Conservation (phyloP, 2,113 vertebrate species). For the Aspidoscelis tigris region DNA sequence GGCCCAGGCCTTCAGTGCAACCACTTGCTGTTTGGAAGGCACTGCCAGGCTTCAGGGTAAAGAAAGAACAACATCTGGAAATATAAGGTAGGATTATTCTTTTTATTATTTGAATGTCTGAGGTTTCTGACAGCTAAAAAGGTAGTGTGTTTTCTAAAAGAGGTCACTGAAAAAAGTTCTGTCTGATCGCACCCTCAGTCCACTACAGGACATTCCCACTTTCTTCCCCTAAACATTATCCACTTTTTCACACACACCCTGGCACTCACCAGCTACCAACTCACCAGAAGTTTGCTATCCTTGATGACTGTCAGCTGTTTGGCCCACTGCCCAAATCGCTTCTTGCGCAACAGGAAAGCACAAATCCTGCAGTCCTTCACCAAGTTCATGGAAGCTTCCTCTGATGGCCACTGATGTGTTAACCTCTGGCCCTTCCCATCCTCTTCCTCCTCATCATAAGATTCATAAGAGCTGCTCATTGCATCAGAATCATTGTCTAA, state of each 20-base stretch:
- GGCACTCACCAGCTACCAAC: conserved; percentile 16
- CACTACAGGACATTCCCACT: neutral
- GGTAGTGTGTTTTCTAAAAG: too few relatives aligned
- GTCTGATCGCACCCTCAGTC: neutral
- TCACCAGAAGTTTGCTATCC: conserved; percentile 93
- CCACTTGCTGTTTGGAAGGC: too few relatives aligned
- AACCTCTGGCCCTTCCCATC: conserved; percentile 86
- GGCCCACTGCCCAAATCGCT: conserved; percentile 96
- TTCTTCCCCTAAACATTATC: neutral
- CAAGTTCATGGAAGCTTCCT: conserved; percentile 87
- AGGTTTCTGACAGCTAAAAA: too few relatives aligned
- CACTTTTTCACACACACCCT: accelerated
- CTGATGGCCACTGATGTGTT: conserved; percentile 87
- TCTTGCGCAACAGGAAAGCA: conserved; percentile 94
- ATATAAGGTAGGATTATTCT: too few relatives aligned
- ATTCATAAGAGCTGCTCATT: conserved; percentile 97
- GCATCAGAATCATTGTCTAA: conserved; percentile 97
- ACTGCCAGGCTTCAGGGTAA: too few relatives aligned
- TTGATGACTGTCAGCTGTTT: conserved; percentile 94
- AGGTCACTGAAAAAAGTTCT: too few relatives aligned
- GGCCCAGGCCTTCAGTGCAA: too few relatives aligned
- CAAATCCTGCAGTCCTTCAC: conserved; percentile 92
- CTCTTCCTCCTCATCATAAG: conserved; percentile 96
- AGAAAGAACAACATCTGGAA: too few relatives aligned
- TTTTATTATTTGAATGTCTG: too few relatives aligned